Evolutionary conservation across 2,113 vertebrate species (phyloP), one percentile per base, ranked within the genome.

Genomic region (Rhizomys pruinosus): DNA sequence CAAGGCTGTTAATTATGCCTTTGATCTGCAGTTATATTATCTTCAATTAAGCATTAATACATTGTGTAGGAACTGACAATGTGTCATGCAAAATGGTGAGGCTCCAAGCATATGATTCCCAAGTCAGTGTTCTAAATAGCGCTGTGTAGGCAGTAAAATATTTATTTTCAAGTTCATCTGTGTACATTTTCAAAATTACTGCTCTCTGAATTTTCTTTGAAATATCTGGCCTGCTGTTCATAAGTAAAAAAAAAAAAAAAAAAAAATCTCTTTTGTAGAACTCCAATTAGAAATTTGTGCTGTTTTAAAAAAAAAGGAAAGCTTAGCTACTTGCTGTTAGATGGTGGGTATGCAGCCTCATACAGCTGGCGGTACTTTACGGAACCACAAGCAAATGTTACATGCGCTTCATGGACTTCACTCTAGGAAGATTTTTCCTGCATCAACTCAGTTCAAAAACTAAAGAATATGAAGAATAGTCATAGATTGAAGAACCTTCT

Each of bases 131-230:
- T 97, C 97, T 96, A 97, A 97, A 97, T 82, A 96, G 96, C 97
- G 96, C 96, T 96, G 97, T 97, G 97, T 89, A 97, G 97, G 97
- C 97, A 97, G 95, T 90, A 89, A 97, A 96, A 92, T 97, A 98
- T 97, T 98, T 98, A 96, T 98, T 98, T 98, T 97, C 96, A 97
- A 97, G 97, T 97, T 98, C 97, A 98, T 98, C 97, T 98, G 96
- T 98, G 96, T 97, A 98, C 92, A 97, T 97, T 98, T 96, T 81
- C 95, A 96, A 97, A 98, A 98, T 97, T 97, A 98, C 96, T 94
- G 96, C 96, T 97, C 96, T 97, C 97, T 97, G 96, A 95, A 97
- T 97, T 97, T 97, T 97, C 97, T 97, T 96, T 91, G 93, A 97
- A 98, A 98, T 97, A 97, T 98, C 97, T 97, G 97, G 93, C 97